These are phyloP conservation scores for Callaeas wilsoni DNA, from an alignment of 2,113 vertebrate genomes.

Conservation along the genomic window DNA sequence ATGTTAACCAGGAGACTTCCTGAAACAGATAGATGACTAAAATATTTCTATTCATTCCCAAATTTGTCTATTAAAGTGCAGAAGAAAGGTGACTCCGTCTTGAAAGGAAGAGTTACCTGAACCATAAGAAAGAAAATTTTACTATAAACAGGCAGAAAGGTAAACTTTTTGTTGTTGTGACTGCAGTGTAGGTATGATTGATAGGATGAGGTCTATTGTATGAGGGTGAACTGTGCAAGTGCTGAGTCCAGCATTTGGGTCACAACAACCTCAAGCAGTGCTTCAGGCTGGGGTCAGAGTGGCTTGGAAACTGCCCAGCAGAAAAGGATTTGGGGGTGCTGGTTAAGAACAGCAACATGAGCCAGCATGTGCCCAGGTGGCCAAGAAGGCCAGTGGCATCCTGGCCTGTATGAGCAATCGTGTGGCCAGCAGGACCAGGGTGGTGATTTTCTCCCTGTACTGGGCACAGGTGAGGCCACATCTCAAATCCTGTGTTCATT, in stretches of 20 bases:
- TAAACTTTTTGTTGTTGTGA: background rate
- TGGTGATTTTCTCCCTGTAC: accelerated
- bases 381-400: background rate
- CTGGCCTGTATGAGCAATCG: accelerated
- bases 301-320: background rate
- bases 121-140: background rate
- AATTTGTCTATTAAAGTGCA: background rate
- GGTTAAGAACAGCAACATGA: background rate
- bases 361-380: accelerated
- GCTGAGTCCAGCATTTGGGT: no score
- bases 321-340: accelerated
- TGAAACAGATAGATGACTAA: background rate
- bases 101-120: background rate
- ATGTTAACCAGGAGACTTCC: background rate
- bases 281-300: background rate
- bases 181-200: background rate
- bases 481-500: accelerated
- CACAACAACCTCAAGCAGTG: background rate
- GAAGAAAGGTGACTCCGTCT: background rate
- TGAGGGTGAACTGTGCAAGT: background rate
- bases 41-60: background rate
- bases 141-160: background rate
- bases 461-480: accelerated
- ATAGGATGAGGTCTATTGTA: background rate
- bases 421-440: background rate